Percentiles rank a stretch among this genome's conserved stretches.
Evolutionary conservation across 2,797 vertebrate species (phyloP).

Genomic region (Sylvilagus floridanus): DNA sequence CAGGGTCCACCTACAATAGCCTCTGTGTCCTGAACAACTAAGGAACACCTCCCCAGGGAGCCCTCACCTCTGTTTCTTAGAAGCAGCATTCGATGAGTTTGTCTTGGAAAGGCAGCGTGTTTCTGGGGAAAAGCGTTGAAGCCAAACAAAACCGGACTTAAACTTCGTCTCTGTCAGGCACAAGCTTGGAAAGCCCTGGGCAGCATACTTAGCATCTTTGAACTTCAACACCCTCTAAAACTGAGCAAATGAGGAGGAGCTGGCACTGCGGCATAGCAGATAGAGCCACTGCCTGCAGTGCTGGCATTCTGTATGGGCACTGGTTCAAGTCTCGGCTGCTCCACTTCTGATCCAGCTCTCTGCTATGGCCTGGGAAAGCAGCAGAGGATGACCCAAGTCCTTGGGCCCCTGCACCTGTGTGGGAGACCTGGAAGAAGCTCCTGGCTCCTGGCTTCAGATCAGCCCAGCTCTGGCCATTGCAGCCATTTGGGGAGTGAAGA

Average conservation of each 20-base stretch:
- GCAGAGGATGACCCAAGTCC: too few relatives aligned
- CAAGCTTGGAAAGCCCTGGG: not conserved
- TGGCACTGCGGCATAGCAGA: too few relatives aligned
- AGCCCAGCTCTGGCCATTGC: too few relatives aligned
- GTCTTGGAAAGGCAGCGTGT: not conserved
- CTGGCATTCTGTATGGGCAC: too few relatives aligned
- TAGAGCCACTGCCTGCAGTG: too few relatives aligned
- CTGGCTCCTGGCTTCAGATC: too few relatives aligned
- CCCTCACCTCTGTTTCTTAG: not conserved
- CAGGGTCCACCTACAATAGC: not conserved
- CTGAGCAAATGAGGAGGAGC: not conserved
- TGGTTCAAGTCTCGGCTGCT: too few relatives aligned
- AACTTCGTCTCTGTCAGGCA: not conserved
- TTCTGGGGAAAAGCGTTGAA: not conserved
- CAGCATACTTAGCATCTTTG: not conserved
- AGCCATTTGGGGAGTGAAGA: too few relatives aligned
- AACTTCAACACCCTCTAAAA: not conserved
- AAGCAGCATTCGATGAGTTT: not conserved
- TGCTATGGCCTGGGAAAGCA: too few relatives aligned
- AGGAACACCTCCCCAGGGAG: not conserved
- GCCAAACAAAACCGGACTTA: not conserved
- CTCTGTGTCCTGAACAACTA: not conserved
- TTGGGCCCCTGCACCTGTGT: too few relatives aligned
- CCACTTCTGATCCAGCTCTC: too few relatives aligned
- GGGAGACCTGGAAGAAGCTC: too few relatives aligned